Base-by-base conservation (phyloP, 1,140 invertebrate genomes). In the Archivesica marissinica region DNA sequence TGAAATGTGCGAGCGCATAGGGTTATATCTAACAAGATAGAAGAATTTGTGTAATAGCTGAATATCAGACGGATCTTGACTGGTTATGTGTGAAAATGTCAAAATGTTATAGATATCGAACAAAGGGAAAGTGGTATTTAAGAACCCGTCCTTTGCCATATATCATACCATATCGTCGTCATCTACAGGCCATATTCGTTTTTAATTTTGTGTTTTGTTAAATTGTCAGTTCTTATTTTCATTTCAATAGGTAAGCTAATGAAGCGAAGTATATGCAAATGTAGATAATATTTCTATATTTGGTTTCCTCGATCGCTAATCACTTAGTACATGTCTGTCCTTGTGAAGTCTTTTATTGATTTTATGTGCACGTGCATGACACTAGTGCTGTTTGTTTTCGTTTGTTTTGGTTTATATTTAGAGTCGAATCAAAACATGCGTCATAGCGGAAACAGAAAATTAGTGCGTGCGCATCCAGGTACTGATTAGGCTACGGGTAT, bases 41-140 rank as follows among this genome's bases (percentile, higher is more conserved):
- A 59, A 61, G 11, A 39, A n/a, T 41, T 78, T 64, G n/a, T 78
- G 54, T 52, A 61, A 61, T 66, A 66, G 28, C 47, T 68, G n/a
- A 2, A 68, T n/a, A 81, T 81, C 78, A 47, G 23, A 30, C 35
- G 33, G 47, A 78, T 78, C 76, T 59, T 66, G 78, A 81, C 41
- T 54, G 61, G n/a, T 41, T 52, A 81, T 50, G 78, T 81, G 78
- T 81, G 78, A 81, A 81, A 78, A 33, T 81, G 78, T 81, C 78
- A 81, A 66, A 68, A 68, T 39, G 64, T 35, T 44, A 70, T 50
- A 44, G 25, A 81, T 28, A 70, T 25, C 44, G 47, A 70, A 81
- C 78, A 81, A 81, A 66, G 54, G 66, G 25, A 38, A 70, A 70
- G 59, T 64, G 78, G 61, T 81, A 70, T 66, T 81, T 81, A 50